A percentile compares a stretch with the other conserved stretches of the same genome.
Conservation (phyloP, 2,113 vertebrate species). For the Tangachromis dhanisi region DNA sequence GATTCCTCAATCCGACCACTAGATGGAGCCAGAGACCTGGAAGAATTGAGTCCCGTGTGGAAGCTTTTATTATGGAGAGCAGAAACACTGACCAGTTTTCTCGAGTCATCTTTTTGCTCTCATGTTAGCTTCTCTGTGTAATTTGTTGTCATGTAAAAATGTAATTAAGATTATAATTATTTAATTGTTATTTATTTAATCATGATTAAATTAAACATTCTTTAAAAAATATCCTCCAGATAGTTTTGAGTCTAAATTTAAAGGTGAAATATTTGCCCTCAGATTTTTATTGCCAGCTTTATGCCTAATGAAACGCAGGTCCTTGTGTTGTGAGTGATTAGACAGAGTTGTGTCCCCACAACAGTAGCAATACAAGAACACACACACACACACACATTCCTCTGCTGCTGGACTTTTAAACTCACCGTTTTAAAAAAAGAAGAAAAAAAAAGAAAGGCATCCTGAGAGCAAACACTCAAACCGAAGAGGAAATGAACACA, state of each 20-base stretch:
- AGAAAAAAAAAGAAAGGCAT: not conserved
- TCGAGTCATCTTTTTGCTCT: not conserved
- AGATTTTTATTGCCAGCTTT: not conserved
- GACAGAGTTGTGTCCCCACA: not conserved
- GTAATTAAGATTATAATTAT: not conserved
- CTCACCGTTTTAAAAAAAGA: not conserved
- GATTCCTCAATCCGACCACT: not conserved
- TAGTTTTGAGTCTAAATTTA: not conserved
- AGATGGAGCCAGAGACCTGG: not conserved
- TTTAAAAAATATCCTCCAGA: not conserved
- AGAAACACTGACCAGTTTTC: not conserved
- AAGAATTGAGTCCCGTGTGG: not conserved
- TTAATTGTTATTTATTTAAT: not conserved
- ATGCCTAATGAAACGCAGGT: not conserved
- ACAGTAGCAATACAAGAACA: not conserved
- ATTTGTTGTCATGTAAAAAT: not conserved
- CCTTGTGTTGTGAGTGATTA: not conserved
- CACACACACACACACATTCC: not conserved
- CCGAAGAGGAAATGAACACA: constrained; percentile 42
- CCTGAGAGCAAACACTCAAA: constrained; percentile 11
- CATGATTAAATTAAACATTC: not conserved
- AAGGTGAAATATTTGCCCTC: not conserved
- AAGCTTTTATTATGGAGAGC: not conserved
- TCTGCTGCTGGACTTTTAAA: not conserved
- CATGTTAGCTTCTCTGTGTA: not conserved